Base-by-base conservation (phyloP, 2,797 vertebrate genomes). In the Alouatta caraya region DNA sequence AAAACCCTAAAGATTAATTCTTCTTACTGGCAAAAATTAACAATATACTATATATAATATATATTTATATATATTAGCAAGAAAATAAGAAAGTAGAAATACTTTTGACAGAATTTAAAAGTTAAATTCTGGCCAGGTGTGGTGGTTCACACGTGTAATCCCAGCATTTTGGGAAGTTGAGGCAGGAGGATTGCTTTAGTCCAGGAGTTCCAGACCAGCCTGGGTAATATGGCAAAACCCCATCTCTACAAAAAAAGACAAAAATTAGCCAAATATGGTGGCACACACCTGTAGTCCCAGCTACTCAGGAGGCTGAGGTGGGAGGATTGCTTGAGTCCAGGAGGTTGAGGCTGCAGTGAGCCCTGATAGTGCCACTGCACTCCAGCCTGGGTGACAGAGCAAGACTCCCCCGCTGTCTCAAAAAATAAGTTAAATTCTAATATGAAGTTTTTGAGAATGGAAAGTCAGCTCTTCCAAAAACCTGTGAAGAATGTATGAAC, bases 61-160 rank as follows among this genome's bases (percentile, higher is more conserved):
- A 50, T 73, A 88, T 57, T 61, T 88, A 94, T 42, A 95, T 6
- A 81, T 79, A 59, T 82, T 42, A 94, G 70, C 21, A 96, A 95
- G 14, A 39, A 24, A 88, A 95, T n/a, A 24, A 93, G 30, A 85
- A 88, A 86, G 19, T 50, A n/a, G 93, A 57, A 13, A 91, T 81
- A 82, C 2, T 86, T 67, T n/a, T n/a, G 26, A 67, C 30, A 95
- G 76, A 92, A 91, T 48, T 78, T 87, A 59, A 82, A 96, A 87
- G 28, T 30, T 76, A 86, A 50, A 61, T 67, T 19, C 57, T 37
- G 64, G 64, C 33, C 64, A 67, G 4, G 15, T n/a, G 64, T n/a
- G 64, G 33, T 67, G 15, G 33, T 67, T 67, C 33, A 67, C 33
- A 67, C 33, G 1, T 19, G 15, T n/a, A 67, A 67, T 67, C 64